Conservation (phyloP, 2,888 invertebrate genomes). For the Hydrotaea cyrtoneurina region DNA sequence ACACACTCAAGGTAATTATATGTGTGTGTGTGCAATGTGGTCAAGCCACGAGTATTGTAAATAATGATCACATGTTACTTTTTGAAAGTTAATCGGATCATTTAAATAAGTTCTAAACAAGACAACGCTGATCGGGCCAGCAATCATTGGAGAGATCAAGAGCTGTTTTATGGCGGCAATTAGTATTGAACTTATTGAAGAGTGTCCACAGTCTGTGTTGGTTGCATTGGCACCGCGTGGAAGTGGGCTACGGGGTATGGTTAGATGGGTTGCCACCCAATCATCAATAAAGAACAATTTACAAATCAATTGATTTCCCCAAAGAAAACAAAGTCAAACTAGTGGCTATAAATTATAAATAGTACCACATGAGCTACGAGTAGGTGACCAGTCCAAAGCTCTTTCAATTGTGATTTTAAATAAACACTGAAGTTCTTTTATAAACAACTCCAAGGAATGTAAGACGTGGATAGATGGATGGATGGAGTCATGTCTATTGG, state of each 20-base stretch:
- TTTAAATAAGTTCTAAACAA: constrained; percentile 53
- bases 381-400: constrained; percentile 16
- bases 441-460: constrained; percentile 37
- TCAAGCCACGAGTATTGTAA: not conserved
- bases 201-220: not conserved
- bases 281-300: constrained; percentile 42
- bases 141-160: not conserved
- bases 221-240: too few species aligned
- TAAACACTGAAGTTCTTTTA: not conserved
- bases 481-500: constrained; percentile 41
- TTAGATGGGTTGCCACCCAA: not conserved
- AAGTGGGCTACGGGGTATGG: not conserved
- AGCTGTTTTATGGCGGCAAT: constrained; percentile 54
- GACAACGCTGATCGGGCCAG: not conserved
- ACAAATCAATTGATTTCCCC: constrained; percentile 8
- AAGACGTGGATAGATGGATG: constrained; percentile 38
- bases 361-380: not conserved
- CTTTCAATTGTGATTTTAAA: constrained; percentile 7
- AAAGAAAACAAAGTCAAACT: not conserved
- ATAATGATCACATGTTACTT: constrained; percentile 17
- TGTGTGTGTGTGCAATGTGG: not conserved
- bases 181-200: constrained; percentile 56
- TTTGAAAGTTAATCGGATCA: constrained; percentile 50
- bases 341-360: constrained; percentile 40
- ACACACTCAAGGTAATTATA: not conserved